Evolutionary conservation across 2,888 invertebrate genomes (phyloP).

Genomic region (Drosophila differens): DNA sequence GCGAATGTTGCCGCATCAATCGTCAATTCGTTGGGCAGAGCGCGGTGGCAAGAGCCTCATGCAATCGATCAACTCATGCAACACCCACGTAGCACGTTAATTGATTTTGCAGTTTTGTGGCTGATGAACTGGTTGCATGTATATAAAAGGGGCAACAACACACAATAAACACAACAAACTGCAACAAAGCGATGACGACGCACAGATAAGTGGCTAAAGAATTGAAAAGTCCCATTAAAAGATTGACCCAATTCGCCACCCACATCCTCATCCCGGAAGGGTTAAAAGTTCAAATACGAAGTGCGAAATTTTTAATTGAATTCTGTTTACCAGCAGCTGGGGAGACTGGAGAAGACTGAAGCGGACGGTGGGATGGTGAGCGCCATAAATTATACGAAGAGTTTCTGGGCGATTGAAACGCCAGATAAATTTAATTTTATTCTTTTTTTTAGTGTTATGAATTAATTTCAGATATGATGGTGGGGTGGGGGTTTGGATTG

Average conservation of each 20-base stretch:
- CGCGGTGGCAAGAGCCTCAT: slow-evolving; percentile 12
- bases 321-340: slow-evolving; percentile 26
- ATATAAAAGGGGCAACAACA: background rate
- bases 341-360: background rate
- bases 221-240: slow-evolving; percentile 66
- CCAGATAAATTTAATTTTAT: slow-evolving; percentile 25
- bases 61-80: slow-evolving; percentile 66
- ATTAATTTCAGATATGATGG: slow-evolving; percentile 27
- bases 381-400: slow-evolving; percentile 31
- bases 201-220: slow-evolving; percentile 62
- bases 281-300: slow-evolving; percentile 66
- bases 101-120: slow-evolving; percentile 66
- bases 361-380: background rate
- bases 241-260: slow-evolving; percentile 64
- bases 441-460: slow-evolving; percentile 41
- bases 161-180: slow-evolving; percentile 17
- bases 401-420: slow-evolving; percentile 48
- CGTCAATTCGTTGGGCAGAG: slow-evolving; percentile 18
- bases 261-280: slow-evolving; percentile 38
- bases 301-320: slow-evolving; percentile 63
- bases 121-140: slow-evolving; percentile 23
- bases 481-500: background rate
- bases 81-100: slow-evolving; percentile 63
- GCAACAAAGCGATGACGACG: slow-evolving; percentile 65
- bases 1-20: slow-evolving; percentile 31